Percentiles rank a stretch among this genome's conserved stretches.
These are phyloP conservation scores for Phrynocephalus forsythii DNA, from an alignment of 2,797 vertebrate genomes.

Conservation along the genomic window DNA sequence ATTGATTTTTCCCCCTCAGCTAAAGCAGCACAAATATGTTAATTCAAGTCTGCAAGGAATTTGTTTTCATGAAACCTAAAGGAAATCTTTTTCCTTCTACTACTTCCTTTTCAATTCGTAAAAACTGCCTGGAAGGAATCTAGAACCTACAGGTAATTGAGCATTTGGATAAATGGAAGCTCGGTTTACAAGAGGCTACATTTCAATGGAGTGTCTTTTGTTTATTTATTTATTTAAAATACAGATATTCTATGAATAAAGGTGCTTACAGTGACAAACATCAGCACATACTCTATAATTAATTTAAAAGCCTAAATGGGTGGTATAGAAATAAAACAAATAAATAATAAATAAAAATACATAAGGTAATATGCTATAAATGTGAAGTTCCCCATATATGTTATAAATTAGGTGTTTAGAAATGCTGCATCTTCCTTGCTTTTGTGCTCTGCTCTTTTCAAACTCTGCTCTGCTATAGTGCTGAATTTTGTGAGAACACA, in stretches of 20 bases:
- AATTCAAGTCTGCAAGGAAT: constrained; percentile 18
- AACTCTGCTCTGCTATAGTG: not conserved
- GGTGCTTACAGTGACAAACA: not conserved
- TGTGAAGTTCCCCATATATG: not conserved
- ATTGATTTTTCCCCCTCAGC: not conserved
- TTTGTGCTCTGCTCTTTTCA: constrained; percentile 36
- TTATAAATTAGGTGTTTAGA: constrained; percentile 24
- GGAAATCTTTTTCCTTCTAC: not conserved
- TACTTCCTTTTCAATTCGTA: constrained; percentile 41
- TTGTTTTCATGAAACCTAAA: constrained; percentile 39
- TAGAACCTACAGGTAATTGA: constrained; percentile 37
- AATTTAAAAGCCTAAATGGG: not conserved
- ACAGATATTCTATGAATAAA: constrained; percentile 25
- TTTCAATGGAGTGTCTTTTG: constrained; percentile 8
- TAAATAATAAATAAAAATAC: not conserved
- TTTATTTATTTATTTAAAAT: constrained; percentile 32
- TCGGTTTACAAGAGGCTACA: constrained; percentile 20
- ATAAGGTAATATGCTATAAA: not conserved
- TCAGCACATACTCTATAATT: not conserved
- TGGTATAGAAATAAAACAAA: no score
- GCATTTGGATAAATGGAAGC: constrained; percentile 33
- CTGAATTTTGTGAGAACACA: constrained; percentile 23
- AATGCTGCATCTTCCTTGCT: constrained; percentile 33
- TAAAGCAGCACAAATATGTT: not conserved
- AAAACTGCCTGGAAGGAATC: constrained; percentile 38